These are phyloP conservation scores for Scolopax bukidnonensis DNA, from an alignment of 2,797 vertebrate species.

Conservation along the genomic window DNA sequence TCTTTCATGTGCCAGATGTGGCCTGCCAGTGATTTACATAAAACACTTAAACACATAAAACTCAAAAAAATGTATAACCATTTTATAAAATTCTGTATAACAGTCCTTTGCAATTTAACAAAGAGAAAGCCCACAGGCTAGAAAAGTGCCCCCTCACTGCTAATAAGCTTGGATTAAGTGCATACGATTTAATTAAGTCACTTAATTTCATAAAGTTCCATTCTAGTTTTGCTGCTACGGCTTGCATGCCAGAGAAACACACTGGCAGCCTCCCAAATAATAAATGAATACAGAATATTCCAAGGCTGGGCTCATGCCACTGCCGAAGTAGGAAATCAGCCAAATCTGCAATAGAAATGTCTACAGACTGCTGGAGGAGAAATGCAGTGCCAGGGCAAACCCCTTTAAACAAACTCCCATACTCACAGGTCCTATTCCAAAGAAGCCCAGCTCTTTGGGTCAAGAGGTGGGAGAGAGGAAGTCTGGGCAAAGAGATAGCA, in stretches of 20 bases:
- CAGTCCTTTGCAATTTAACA: not conserved
- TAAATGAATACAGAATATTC: constrained; percentile 28
- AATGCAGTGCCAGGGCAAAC: not conserved
- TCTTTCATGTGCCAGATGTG: not conserved
- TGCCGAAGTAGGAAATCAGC: not conserved
- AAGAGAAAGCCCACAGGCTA: not conserved
- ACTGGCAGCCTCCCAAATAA: constrained; percentile 39
- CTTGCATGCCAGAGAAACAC: not conserved
- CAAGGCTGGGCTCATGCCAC: not conserved
- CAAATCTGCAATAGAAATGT: constrained; percentile 3
- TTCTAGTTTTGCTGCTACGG: not conserved
- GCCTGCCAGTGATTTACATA: not conserved
- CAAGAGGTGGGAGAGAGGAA: not conserved
- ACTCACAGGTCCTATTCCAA: not conserved
- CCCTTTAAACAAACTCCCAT: not conserved
- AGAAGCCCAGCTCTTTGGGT: not conserved
- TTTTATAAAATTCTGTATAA: not conserved
- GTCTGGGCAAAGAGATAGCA: not conserved
- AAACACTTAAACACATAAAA: not conserved
- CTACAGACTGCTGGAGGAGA: not conserved
- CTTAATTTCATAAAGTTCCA: constrained; percentile 34
- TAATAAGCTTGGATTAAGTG: constrained; percentile 30
- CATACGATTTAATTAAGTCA: constrained; percentile 12
- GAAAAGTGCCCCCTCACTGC: not conserved
- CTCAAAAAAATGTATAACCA: not conserved